Base-by-base conservation (phyloP, 2,888 invertebrate species). In the Tetragnatha montana region DNA sequence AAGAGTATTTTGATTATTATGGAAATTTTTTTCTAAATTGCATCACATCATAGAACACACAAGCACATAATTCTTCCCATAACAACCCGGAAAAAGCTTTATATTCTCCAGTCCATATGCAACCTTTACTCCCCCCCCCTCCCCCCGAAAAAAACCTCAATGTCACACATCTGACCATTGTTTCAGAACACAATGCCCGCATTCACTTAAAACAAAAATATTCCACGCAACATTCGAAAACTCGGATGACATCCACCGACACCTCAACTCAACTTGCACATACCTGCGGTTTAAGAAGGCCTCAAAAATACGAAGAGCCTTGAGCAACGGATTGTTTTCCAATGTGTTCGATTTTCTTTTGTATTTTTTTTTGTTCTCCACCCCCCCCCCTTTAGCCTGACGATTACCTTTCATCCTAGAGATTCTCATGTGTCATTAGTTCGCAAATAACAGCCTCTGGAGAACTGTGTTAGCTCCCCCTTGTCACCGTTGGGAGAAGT, bases 381-480 rank as follows among this genome's bases (percentile, higher is more conserved):
- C 70, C 21, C 71, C 81, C 14, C 22, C 17, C 51, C 73, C 73
- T 47, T 47, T 35, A 51, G 86, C 17, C 82, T 60, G 70, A 17
- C 76, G 82, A 82, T 81, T 76, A 88, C 70, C 88, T 88, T 78
- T 81, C 82, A 71, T 50, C 78, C 19, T 8, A 70, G 60, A 71
- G 60, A 75, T 73, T 81, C 71, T 78, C 82, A 76, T 76, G 81
- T 88, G 88, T 88, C 88, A 88, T 88, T 88, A 88, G 81, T 60
- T 88, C 70, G 69, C 82, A 88, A 88, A 88, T 88, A 88, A 88
- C 88, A 78, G 50, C 88, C 88, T 86, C 49, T 71, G 79, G 17
- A 86, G 50, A 73, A 60, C 79, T 75, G 51, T 81, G 87, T 60
- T 35, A 87, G 49, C 71, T 82, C 73, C 82, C 14, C 47, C 60